These are phyloP conservation scores for Galerucella nymphaeae DNA, from an alignment of 2,888 invertebrate species.

Conservation along the genomic window DNA sequence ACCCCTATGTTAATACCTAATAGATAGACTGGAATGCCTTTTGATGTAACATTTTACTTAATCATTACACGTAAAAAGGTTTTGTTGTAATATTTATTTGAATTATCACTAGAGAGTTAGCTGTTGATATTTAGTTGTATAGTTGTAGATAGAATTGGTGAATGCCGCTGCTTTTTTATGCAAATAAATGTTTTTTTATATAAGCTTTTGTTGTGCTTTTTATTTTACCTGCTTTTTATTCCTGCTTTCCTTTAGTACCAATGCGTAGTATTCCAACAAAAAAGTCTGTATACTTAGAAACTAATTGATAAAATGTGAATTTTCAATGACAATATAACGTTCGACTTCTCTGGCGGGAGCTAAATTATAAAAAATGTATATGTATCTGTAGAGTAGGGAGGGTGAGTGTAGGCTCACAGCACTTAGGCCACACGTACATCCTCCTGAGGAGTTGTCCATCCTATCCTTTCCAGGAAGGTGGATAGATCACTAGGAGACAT, in stretches of 20 bases:
- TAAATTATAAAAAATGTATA: no score
- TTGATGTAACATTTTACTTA: constrained; percentile 26
- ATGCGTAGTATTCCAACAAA: not conserved
- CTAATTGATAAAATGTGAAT: no score
- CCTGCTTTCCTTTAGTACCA: not conserved
- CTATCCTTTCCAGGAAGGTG: no score
- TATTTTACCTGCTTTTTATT: constrained; percentile 13
- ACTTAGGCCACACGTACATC: no score
- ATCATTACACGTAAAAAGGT: constrained; percentile 24
- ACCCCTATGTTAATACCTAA: constrained; percentile 13
- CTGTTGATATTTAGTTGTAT: constrained; percentile 9
- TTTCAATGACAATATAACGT: no score
- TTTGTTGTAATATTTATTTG: constrained; percentile 23
- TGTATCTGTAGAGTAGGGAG: no score
- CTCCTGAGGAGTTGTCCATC: no score
- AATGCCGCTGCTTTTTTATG: constrained; percentile 32
- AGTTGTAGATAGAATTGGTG: constrained; percentile 10
- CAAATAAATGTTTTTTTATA: constrained; percentile 38
- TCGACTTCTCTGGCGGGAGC: no score
- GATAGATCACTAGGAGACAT: no score
- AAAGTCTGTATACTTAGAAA: not conserved
- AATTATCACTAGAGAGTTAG: constrained; percentile 18
- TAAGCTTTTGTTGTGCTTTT: constrained; percentile 41
- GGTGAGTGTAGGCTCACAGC: no score
- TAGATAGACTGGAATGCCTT: constrained; percentile 28